A percentile compares a stretch with the other conserved stretches of the same genome.
phyloP scores from a whole-genome alignment of 2,797 vertebrate genomes.

The Microctenopoma stevenorrisi region DNA sequence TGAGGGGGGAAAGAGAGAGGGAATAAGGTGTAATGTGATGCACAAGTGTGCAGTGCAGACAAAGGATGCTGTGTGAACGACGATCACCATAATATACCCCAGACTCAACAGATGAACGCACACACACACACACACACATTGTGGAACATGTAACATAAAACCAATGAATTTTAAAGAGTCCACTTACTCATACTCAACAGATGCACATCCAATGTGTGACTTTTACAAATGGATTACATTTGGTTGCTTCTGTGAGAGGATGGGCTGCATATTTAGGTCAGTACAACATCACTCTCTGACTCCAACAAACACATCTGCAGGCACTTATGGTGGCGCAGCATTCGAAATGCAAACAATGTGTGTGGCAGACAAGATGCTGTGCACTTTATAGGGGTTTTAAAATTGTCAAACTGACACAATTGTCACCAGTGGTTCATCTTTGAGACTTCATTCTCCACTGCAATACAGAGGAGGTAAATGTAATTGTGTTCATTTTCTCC shows the following conservation, averaged over 20 bases:
- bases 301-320: constrained; percentile 36
- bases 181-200: background rate
- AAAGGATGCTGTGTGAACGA: constrained; percentile 36
- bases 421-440: background rate
- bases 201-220: background rate
- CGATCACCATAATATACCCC: constrained; percentile 28
- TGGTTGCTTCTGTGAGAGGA: background rate
- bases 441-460: background rate
- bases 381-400: background rate
- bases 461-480: background rate
- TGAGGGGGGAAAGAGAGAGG: constrained; percentile 13
- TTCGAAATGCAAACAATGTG: background rate
- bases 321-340: constrained; percentile 12
- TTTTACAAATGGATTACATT: background rate
- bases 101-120: background rate
- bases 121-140: background rate
- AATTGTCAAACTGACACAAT: background rate
- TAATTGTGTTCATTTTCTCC: background rate
- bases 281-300: constrained; percentile 8
- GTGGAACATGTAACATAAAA: constrained; percentile 12
- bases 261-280: constrained; percentile 4
- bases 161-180: constrained; percentile 3
- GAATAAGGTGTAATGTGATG: constrained; percentile 45
- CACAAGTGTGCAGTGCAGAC: constrained; percentile 51
- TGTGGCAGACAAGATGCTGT: background rate